Percentiles rank a stretch among this genome's conserved stretches.
phyloP scores from a whole-genome alignment of 1,140 invertebrate species.

The Dolichoris vasculosae region DNA sequence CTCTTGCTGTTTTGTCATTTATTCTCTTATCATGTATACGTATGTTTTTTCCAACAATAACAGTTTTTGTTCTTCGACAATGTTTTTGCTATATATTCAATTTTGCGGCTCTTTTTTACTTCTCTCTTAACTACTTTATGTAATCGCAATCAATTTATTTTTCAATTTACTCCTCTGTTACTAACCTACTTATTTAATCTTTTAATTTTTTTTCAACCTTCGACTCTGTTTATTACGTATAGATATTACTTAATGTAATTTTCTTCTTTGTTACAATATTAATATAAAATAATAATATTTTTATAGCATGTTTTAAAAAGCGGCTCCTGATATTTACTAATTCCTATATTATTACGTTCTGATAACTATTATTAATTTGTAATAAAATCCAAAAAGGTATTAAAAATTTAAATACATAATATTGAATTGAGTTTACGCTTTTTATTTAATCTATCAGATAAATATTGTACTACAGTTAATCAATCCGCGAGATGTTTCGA shows the following conservation, averaged over 20 bases:
- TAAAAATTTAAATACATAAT: background rate
- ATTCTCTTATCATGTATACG: constrained; percentile 42
- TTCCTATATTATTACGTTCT: background rate
- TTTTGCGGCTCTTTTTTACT: background rate
- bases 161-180: constrained; percentile 7
- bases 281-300: background rate
- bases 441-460: background rate
- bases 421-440: background rate
- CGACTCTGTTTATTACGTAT: background rate
- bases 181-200: constrained; percentile 30
- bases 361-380: background rate
- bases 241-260: background rate
- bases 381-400: background rate
- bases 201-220: constrained; percentile 12
- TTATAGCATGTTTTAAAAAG: background rate
- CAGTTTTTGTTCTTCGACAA: constrained; percentile 23
- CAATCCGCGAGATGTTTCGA: background rate
- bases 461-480: background rate
- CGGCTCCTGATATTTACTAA: background rate
- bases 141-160: constrained; percentile 45
- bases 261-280: background rate
- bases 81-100: constrained; percentile 6
- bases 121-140: constrained; percentile 22
- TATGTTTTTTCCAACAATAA: constrained; percentile 11
- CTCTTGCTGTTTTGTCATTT: constrained; percentile 43